These are phyloP conservation scores for Sebastes cheni DNA, from an alignment of 2,797 vertebrate genomes.

Conservation along the genomic window DNA sequence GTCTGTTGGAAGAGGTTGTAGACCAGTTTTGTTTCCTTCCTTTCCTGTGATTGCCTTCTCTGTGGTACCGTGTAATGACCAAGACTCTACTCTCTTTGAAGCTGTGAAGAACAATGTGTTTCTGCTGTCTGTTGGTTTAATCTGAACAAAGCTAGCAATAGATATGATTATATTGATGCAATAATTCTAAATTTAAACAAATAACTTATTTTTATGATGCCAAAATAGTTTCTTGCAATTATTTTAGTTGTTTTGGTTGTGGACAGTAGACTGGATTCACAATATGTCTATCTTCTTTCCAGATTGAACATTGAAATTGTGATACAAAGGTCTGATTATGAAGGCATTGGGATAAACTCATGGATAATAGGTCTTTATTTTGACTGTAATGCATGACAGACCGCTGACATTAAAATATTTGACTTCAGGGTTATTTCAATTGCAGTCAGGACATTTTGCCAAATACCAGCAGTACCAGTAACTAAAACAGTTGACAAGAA, in stretches of 20 bases:
- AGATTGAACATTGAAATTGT: not conserved
- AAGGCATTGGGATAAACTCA: not conserved
- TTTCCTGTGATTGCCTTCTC: slow-evolving; percentile 61
- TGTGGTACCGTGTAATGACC: slow-evolving; percentile 37
- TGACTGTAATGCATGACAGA: not conserved
- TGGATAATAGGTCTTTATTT: not conserved
- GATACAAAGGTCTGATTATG: not conserved
- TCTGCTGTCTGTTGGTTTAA: not conserved
- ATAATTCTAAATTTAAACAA: not conserved
- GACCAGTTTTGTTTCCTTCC: slow-evolving; percentile 56
- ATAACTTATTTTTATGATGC: not conserved
- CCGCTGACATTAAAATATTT: not conserved
- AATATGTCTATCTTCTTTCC: too few relatives aligned
- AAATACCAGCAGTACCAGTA: not conserved
- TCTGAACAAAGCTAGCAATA: not conserved
- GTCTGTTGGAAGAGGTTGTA: slow-evolving; percentile 46
- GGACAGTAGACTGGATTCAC: not conserved
- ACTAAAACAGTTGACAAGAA: not conserved
- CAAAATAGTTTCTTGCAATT: not conserved
- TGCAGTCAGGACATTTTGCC: not conserved
- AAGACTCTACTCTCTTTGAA: not conserved
- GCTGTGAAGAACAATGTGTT: not conserved
- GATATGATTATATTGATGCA: not conserved
- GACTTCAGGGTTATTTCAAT: not conserved
- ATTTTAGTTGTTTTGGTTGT: not conserved